Percentiles rank a stretch among this genome's conserved stretches.
Conservation (phyloP, 2,113 vertebrate genomes). For the Plecturocebus donacophilus region DNA sequence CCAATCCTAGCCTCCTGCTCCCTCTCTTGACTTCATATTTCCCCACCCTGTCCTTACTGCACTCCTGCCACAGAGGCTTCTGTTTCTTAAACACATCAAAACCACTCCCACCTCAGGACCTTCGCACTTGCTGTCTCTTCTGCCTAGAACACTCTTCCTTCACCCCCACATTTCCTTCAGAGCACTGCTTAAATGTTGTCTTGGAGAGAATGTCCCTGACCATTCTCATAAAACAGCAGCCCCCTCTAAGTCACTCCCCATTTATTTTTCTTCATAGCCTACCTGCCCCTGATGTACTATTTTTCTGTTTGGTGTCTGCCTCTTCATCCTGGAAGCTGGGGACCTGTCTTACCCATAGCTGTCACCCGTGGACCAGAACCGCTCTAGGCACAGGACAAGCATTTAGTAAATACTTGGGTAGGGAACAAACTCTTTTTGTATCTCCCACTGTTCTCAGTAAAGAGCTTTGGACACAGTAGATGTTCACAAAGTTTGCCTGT, state of each 20-base stretch:
- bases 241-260: not conserved
- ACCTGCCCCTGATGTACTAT: not conserved
- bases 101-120: not conserved
- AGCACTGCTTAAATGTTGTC: not conserved
- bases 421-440: not conserved
- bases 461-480: not conserved
- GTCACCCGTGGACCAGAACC: not conserved
- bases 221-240: not conserved
- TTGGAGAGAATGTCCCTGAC: not conserved
- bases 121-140: not conserved
- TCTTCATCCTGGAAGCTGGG: not conserved
- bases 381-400: not conserved
- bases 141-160: not conserved
- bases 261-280: not conserved
- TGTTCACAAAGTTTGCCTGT: not conserved
- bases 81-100: not conserved
- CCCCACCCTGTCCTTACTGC: not conserved
- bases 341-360: not conserved
- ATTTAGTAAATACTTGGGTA: rapidly evolving
- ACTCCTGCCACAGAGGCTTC: not conserved
- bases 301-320: not conserved
- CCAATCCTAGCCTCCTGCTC: not conserved
- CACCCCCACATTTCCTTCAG: not conserved
- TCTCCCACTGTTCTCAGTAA: not conserved
- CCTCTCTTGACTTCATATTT: not conserved